Percentiles rank a stretch among this genome's conserved stretches.
These are phyloP conservation scores for Marmota monax DNA, from an alignment of 2,113 vertebrate species.

Conservation along the genomic window DNA sequence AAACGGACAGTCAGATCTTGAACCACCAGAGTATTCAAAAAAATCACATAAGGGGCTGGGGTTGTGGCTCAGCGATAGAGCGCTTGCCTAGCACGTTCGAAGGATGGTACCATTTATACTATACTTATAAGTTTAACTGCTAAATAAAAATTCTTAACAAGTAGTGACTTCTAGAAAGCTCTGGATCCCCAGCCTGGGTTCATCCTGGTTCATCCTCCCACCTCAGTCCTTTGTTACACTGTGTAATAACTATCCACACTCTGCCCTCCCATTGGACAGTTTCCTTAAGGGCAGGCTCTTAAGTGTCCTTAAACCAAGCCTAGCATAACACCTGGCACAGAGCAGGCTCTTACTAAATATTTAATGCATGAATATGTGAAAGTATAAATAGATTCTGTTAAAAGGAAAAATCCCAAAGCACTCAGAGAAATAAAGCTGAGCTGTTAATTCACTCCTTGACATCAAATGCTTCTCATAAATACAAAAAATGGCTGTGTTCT, in stretches of 20 bases:
- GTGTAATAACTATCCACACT: background rate
- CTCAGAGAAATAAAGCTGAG: background rate
- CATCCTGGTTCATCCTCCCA: background rate
- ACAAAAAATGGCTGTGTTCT: background rate
- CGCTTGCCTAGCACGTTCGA: too few species aligned
- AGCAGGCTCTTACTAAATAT: conserved; percentile 11
- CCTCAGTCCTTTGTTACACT: background rate
- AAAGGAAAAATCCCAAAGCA: background rate
- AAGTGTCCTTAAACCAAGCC: background rate
- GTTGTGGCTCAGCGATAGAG: too few species aligned
- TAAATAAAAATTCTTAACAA: conserved; percentile 35
- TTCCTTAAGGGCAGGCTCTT: background rate
- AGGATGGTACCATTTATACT: background rate
- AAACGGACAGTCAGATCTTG: background rate
- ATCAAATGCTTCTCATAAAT: background rate
- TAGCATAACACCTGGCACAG: background rate
- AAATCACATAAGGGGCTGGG: background rate
- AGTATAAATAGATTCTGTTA: background rate
- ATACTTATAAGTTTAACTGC: background rate
- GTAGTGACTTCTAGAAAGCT: background rate
- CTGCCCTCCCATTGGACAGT: background rate
- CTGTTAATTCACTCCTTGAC: background rate
- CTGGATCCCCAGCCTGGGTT: background rate
- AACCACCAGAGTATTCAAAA: background rate
- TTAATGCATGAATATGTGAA: background rate